Evolutionary conservation across 2,797 vertebrate genomes (phyloP).

Genomic region (Sebastes ruberrimus): DNA sequence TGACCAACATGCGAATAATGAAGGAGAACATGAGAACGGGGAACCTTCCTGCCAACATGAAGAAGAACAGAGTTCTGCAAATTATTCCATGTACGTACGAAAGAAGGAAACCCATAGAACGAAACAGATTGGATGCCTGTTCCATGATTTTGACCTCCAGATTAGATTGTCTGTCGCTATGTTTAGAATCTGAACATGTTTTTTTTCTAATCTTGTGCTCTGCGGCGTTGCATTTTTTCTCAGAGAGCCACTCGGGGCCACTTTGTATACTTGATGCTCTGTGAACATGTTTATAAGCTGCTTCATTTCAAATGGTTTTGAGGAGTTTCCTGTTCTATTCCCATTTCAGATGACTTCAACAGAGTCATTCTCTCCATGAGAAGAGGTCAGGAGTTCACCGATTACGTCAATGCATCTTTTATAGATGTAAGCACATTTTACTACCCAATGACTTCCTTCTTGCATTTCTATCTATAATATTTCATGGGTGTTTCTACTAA

Average conservation of each 20-base stretch:
- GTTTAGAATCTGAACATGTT: background rate
- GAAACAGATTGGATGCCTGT: background rate
- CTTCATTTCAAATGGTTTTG: background rate
- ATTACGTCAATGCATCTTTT: slow-evolving; percentile 97
- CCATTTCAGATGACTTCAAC: slow-evolving; percentile 93
- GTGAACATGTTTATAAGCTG: slow-evolving; percentile 4
- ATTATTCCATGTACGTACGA: slow-evolving; percentile 95
- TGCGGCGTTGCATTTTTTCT: background rate
- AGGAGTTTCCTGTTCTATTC: background rate
- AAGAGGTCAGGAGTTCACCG: slow-evolving; percentile 94
- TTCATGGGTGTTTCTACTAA: background rate
- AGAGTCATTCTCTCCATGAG: slow-evolving; percentile 98
- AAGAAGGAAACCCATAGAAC: background rate
- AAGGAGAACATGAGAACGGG: slow-evolving; percentile 98
- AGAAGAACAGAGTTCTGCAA: slow-evolving; percentile 97
- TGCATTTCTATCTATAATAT: background rate
- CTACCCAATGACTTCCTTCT: background rate
- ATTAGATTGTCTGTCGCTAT: background rate
- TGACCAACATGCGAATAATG: slow-evolving; percentile 97
- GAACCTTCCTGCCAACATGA: slow-evolving; percentile 97
- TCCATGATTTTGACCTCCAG: background rate
- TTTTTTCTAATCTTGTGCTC: background rate
- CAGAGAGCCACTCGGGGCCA: background rate
- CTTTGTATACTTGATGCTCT: background rate
- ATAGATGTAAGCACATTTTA: slow-evolving; percentile 88